Conservation (phyloP, 2,113 vertebrate species). For the Propithecus coquereli region DNA sequence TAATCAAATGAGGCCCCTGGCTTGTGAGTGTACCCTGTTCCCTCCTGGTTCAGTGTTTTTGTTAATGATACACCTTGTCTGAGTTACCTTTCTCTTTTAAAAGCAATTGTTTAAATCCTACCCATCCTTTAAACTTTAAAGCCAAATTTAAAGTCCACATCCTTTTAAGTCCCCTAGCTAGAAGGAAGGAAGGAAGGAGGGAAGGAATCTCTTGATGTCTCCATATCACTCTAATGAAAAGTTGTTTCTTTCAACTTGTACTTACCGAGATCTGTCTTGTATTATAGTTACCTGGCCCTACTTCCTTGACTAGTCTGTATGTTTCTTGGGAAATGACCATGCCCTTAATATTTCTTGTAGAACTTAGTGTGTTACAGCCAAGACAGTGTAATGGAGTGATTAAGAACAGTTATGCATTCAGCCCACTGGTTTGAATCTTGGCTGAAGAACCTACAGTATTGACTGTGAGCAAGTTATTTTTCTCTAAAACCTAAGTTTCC, state of each 20-base stretch:
- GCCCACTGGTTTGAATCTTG: not conserved
- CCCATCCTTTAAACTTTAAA: not conserved
- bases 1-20: not conserved
- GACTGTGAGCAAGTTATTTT: not conserved
- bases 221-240: not conserved
- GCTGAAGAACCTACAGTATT: not conserved
- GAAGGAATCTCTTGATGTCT: not conserved
- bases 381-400: not conserved
- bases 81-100: not conserved
- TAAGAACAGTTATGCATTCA: not conserved
- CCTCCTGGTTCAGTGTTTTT: not conserved
- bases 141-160: not conserved
- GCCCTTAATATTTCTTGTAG: not conserved
- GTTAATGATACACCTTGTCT: not conserved
- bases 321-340: not conserved
- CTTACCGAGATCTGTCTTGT: not conserved
- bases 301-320: not conserved
- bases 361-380: not conserved
- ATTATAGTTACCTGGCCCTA: not conserved
- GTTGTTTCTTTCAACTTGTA: not conserved
- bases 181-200: not conserved
- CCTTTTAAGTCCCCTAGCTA: not conserved
- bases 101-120: not conserved
- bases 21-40: not conserved
- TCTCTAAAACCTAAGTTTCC: not conserved